Percentiles rank a stretch among this genome's conserved stretches.
Evolutionary conservation across 2,888 invertebrate genomes (phyloP).

Genomic region (Myathropa florea): DNA sequence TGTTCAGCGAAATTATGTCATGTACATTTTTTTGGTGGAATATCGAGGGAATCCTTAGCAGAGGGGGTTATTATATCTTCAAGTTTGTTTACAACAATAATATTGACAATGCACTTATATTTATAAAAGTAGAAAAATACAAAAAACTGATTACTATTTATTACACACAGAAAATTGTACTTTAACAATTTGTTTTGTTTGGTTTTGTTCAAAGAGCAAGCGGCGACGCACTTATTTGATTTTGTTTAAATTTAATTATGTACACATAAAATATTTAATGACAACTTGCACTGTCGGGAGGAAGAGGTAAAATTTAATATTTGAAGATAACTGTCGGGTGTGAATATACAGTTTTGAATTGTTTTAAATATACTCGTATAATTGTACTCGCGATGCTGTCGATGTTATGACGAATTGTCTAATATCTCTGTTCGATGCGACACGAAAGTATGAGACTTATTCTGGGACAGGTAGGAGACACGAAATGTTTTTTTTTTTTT

Average conservation of each 20-base stretch:
- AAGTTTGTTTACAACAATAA: constrained; percentile 52
- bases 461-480: constrained; percentile 2
- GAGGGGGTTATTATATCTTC: constrained; percentile 14
- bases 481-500: background rate
- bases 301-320: background rate
- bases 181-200: constrained; percentile 34
- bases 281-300: constrained; percentile 37
- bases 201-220: constrained; percentile 27
- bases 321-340: background rate
- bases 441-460: constrained; percentile 8
- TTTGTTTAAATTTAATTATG: constrained; percentile 9
- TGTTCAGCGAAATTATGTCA: constrained; percentile 55
- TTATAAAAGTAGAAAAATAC: constrained; percentile 73
- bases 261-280: background rate
- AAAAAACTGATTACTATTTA: constrained; percentile 59
- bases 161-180: constrained; percentile 43
- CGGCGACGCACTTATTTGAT: constrained; percentile 42
- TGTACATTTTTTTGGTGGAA: constrained; percentile 35
- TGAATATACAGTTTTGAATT: constrained; percentile 36
- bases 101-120: constrained; percentile 43
- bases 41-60: constrained; percentile 18
- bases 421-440: constrained; percentile 52
- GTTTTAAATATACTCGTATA: constrained; percentile 6
- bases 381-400: constrained; percentile 44
- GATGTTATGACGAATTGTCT: constrained; percentile 32